phyloP scores from a whole-genome alignment of 2,113 vertebrate genomes.

The Ciconia boyciana region DNA sequence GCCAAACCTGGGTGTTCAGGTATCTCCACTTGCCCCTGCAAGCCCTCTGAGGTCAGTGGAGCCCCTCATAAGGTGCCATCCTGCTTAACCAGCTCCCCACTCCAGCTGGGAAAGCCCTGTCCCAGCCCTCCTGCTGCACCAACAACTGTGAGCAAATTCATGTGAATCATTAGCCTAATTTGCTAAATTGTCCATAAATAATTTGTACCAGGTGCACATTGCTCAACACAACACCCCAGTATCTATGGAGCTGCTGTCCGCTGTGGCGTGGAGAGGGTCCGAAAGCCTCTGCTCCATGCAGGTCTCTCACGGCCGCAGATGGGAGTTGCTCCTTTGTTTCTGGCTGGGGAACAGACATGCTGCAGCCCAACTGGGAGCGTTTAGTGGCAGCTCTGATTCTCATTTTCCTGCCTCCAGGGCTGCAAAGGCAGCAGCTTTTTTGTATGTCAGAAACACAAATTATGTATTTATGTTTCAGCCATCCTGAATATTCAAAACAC shows the following conservation, averaged over 20 bases:
- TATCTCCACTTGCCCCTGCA: no score
- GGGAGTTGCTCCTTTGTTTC: background rate
- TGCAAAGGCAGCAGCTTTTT: background rate
- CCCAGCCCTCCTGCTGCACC: background rate
- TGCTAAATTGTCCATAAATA: background rate
- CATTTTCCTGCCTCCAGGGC: background rate
- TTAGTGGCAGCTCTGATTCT: background rate
- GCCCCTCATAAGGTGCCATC: no score
- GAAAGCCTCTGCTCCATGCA: background rate
- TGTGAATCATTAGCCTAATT: background rate
- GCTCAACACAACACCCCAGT: background rate
- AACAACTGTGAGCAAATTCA: no score
- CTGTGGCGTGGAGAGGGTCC: background rate
- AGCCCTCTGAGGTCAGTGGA: no score
- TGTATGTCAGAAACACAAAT: background rate
- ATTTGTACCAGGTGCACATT: background rate
- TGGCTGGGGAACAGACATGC: background rate
- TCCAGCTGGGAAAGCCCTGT: no score
- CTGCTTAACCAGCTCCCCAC: background rate
- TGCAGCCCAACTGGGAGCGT: background rate
- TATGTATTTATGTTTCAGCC: background rate
- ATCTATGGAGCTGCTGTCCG: background rate
- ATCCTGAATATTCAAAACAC: background rate
- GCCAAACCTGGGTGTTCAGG: no score
- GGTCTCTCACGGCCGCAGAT: background rate